Base-by-base conservation (phyloP, 2,888 invertebrate species). In the Drosophila tripunctata region DNA sequence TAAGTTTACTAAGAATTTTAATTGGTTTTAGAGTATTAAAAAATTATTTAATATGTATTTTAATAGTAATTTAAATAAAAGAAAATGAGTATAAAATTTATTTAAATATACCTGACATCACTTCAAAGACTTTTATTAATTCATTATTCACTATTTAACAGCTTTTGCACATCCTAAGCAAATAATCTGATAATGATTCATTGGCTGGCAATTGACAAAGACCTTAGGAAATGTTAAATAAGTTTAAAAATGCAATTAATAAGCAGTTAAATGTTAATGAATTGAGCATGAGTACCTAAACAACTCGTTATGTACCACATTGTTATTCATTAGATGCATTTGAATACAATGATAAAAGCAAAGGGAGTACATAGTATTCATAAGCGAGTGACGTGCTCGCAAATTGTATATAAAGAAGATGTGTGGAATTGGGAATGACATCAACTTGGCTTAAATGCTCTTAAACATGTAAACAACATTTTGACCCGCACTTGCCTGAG, bases 341-440 rank as follows among this genome's bases (percentile, higher is more conserved):
- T 73, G 68, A 71, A 79, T 68, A 80, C 71, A 77, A 76, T 67
- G 45, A 14, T 36, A 47, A 31, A 17, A 54, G 64, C 45, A 50
- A 10, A 15, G 22, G 2, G 3, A 15, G 21, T 2, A 2, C 17
- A 21, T 24, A 5, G 12, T 31, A 38, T 14, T 35, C 58, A 40
- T 24, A 22, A 8, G 24, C 24, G 54, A 54, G 50, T 75, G 78
- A 78, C 70, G 81, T 66, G 50, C 47, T 41, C 45, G 54, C 30
- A 57, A 52, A 33, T 24, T 24, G 30, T 27, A 35, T 31, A 47
- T 31, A 52, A n/a, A n/a, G 44, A 5, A 15, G 15, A 12, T 8
- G 17, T 17, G 17, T 31, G 31, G 8, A 21, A 15, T 24, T 15
- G 15, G 35, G 44, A 45, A 35, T 78, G 79, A 79, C 83, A 77